Base-by-base conservation (phyloP, 2,113 vertebrate genomes). In the Struthidea cinerea region DNA sequence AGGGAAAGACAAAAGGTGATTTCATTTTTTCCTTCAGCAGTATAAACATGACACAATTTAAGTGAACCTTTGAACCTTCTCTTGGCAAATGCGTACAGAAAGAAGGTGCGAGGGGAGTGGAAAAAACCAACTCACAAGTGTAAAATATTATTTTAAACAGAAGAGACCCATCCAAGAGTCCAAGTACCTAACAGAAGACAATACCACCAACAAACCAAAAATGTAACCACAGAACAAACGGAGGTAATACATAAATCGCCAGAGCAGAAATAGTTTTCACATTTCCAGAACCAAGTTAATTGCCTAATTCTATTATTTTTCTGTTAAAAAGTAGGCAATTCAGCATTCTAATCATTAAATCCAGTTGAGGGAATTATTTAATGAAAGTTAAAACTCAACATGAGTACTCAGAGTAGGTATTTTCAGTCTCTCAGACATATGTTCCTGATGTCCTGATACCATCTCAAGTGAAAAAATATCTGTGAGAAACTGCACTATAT, bases 401-500 rank as follows among this genome's bases (percentile, higher is more conserved):
- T 41, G 27, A 82, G 42, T 50, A 37, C n/a, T 61, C 47, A 89
- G 9, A 87, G 14, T 9, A 86, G 52, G 52, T 39, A 85, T 91
- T 91, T 81, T 85, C 84, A 85, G 57, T 44, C 26, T 61, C 82
- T 67, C 69, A 75, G 76, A 81, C 76, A 96, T 87, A 90, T 93
- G 90, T 35, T 93, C 73, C 70, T 47, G 50, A 93, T 77, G 35
- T 74, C 83, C 39, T 44, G 28, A 86, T 33, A 74, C 21, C 56
- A 84, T 63, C 52, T 70, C 64, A 69, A 86, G 74, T 23, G 53
- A 64, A 61, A 68, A 65, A 52, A 28, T 39, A 63, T 63, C 82
- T 81, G 39, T 67, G 44, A 86, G 33, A 94, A 93, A 92, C 16
- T 14, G 24, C 55, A 77, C 83, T 39, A 2, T 39, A 88, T 53